Conservation (phyloP, 2,888 invertebrate species). For the Hololepta plana region DNA sequence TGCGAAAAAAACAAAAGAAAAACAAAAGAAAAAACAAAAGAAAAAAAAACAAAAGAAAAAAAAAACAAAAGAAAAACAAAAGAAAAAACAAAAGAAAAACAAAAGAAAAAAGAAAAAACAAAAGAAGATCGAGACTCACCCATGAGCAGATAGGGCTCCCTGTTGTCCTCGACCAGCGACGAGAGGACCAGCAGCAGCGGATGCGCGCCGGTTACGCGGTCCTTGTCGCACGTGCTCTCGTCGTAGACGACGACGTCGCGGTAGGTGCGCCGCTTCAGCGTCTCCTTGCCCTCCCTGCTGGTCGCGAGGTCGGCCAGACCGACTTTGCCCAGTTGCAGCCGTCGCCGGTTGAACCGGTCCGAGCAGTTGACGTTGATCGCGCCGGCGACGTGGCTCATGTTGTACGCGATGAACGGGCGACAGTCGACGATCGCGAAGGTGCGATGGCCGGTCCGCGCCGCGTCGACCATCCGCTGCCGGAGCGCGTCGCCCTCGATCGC, state of each 20-base stretch:
- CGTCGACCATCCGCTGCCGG: constrained; percentile 28
- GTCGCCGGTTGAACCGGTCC: constrained; percentile 46
- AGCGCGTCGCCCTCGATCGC: constrained; percentile 33
- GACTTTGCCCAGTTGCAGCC: constrained; percentile 47
- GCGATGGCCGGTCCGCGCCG: constrained; percentile 13
- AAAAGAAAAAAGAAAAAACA: constrained; percentile 1
- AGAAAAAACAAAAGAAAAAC: no score
- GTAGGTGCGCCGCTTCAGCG: constrained; percentile 33
- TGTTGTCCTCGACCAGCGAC: constrained; percentile 46
- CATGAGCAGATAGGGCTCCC: constrained; percentile 43
- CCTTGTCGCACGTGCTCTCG: constrained; percentile 43
- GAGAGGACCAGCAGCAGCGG: constrained; percentile 45
- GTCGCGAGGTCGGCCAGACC: constrained; percentile 45
- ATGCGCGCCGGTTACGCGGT: constrained; percentile 35
- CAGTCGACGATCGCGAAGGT: constrained; percentile 41
- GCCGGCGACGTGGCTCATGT: constrained; percentile 47
- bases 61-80: no score
- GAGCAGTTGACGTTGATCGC: constrained; percentile 54
- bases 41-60: no score
- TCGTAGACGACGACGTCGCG: constrained; percentile 52
- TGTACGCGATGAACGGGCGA: constrained; percentile 50
- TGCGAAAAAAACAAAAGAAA: no score
- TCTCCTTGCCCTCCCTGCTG: constrained; percentile 42
- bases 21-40: no score
- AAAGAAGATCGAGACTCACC: constrained; percentile 38